Percentiles rank a stretch among this genome's conserved stretches.
Conservation (phyloP, 2,797 vertebrate species). For the Coreius guichenoti region DNA sequence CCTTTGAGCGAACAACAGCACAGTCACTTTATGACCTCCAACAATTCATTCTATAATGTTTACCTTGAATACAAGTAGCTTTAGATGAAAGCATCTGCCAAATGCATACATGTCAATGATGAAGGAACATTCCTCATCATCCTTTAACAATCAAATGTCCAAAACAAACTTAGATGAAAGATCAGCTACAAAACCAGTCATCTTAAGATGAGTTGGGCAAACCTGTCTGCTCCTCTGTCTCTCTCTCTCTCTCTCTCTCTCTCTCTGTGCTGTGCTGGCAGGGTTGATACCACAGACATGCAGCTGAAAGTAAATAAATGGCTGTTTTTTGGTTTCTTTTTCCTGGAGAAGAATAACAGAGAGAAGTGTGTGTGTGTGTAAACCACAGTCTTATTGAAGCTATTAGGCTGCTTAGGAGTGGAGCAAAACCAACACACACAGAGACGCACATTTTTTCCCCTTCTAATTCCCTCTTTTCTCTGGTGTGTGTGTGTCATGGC, state of each 20-base stretch:
- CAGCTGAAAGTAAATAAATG: slow-evolving; percentile 79
- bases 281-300: slow-evolving; percentile 65
- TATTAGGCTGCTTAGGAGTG: slow-evolving; percentile 77
- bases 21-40: not conserved
- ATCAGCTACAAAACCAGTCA: not conserved
- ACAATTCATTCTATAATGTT: not conserved
- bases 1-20: not conserved
- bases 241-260: slow-evolving; percentile 61
- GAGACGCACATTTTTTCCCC: slow-evolving; percentile 50
- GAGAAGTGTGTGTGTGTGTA: slow-evolving; percentile 72
- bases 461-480: slow-evolving; percentile 38
- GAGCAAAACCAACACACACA: slow-evolving; percentile 69
- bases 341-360: slow-evolving; percentile 77
- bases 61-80: not conserved
- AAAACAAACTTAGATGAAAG: not conserved
- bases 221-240: slow-evolving; percentile 64
- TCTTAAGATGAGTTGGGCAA: slow-evolving; percentile 42
- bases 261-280: slow-evolving; percentile 64
- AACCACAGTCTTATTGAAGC: slow-evolving; percentile 84
- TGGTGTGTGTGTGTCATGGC: slow-evolving; percentile 30
- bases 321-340: slow-evolving; percentile 76
- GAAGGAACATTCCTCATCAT: not conserved
- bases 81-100: not conserved
- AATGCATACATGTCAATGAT: not conserved
- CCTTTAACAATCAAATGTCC: not conserved